Base-by-base conservation (phyloP, 30 jellyfish, hydroid and myxozoan species). In the Hydractinia symbiolongicarpus region DNA sequence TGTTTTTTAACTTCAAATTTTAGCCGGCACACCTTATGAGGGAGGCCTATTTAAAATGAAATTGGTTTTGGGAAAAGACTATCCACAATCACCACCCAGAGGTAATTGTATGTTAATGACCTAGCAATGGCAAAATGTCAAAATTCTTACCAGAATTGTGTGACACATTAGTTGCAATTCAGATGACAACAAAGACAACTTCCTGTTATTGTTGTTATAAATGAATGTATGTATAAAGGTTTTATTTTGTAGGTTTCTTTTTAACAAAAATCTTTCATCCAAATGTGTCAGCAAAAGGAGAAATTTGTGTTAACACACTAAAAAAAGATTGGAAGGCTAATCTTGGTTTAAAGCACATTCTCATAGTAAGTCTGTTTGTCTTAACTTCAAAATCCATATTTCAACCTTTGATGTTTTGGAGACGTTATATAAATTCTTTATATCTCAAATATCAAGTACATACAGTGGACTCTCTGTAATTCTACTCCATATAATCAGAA, bases 1-100 rank as follows among this genome's bases (percentile, higher is more conserved):
- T 30, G 44, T 30, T 30, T 30, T 76, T 0, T 58, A 21, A 13
- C 49, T 85, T 72, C 58, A 7, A 44, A 4, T 83, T 86, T 55
- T 68, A 93, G 98, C 94, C 84, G 98, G 95, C 50, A 93, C 98
- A 16, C 98, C 98, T 13, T 93, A 93, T 84, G 98, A 93, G 84
- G 98, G 96, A 50, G 98, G 98, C 6, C 8, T 88, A 50, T 93
- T 93, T 83, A 93, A 84, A 88, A 93, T 93, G 98, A 93, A 93
- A 74, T 66, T 93, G 16, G 96, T 93, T 9, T 89, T 93, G 58
- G 98, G 96, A 6, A 93, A 88, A 70, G 98, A 93, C 83, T 93
- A 78, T 57, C 98, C 98, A 15, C 79, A 94, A 5, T 86, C 93
- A 14, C 98, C 98, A 5, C 98, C 98, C 11, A 84, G 88, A 77